Evolutionary conservation across 2,797 vertebrate genomes (phyloP), one percentile per base, ranked within the genome.

Genomic region (Mormyrus hasselquistii): DNA sequence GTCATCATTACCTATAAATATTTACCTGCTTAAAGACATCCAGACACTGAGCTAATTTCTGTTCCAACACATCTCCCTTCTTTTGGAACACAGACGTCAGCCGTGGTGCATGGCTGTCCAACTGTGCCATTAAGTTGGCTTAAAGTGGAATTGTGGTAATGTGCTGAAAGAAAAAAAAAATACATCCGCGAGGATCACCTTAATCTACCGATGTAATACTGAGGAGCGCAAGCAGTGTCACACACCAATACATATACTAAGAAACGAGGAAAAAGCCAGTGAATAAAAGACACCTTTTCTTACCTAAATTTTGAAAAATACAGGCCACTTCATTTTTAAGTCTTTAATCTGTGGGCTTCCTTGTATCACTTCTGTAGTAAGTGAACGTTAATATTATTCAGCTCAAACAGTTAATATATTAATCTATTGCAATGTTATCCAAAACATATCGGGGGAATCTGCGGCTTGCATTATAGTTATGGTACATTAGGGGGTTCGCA

Each of bases 1-100:
- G 7, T 9, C 49, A 50, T 50, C 8, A 9, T 50, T 50, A 1
- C 49, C 9, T 50, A 50, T 41, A 41, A 41, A 41, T 41, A 41
- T 41, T 41, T 50, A 50, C 49, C 7, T 50, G 49, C 49, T 9
- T 50, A 1, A 91, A 91, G 49, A 87, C 57, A 1, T 88, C 50
- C 87, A 89, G 25, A 89, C 87, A 52, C 88, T n/a, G n/a, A 87
- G 79, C 84, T 87, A 91, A 44, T 69, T 90, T 91, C 86, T 90
- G 89, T 50, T 84, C 89, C 47, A 41, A 41, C 34, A 90, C 69
- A 87, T 53, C 88, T 82, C 90, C 86, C 57, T 90, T 90, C 0
- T 89, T 89, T 29, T 89, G 89, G 86, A 89, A 89, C 53, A 89
- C 82, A 85, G 86, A 44, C 76, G 88, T 89, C 76, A 90, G 55